Evolutionary conservation across 2,113 vertebrate species (phyloP).

Genomic region (Phaetusa simplex): DNA sequence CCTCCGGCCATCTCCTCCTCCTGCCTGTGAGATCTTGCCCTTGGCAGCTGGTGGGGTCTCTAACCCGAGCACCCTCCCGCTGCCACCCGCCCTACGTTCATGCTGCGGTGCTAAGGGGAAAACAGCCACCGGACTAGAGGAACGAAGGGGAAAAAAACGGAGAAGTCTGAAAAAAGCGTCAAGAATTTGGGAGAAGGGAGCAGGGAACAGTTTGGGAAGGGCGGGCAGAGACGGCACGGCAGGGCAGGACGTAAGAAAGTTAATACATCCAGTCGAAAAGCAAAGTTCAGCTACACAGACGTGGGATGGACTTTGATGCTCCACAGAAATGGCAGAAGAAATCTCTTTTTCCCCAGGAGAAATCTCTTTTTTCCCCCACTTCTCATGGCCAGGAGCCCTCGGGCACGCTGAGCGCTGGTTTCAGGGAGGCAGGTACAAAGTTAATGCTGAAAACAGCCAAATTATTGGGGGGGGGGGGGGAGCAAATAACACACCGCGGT

Average conservation of each 20-base stretch:
- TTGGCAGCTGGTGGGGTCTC: not conserved
- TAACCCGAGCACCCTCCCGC: rapidly evolving
- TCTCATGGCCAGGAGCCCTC: not conserved
- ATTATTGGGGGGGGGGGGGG: not conserved
- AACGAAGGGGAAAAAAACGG: not conserved
- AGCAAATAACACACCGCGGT: not conserved
- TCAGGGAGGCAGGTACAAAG: not conserved
- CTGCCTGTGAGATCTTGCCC: not conserved
- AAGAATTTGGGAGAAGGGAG: not conserved
- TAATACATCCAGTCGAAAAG: not conserved
- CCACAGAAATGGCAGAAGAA: not conserved
- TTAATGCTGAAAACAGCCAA: not conserved
- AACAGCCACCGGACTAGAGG: not conserved
- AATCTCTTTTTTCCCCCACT: not conserved
- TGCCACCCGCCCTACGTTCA: not conserved
- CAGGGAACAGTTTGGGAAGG: not conserved
- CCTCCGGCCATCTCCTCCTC: not conserved
- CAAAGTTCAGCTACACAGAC: not conserved
- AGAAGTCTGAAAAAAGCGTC: not conserved
- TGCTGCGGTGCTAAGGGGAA: not conserved
- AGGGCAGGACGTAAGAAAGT: not conserved
- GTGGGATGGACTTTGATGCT: not conserved
- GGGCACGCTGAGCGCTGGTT: not conserved
- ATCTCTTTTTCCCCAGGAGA: not conserved
- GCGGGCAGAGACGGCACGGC: rapidly evolving